These are phyloP conservation scores for Otis tarda DNA, from an alignment of 2,113 vertebrate species.

Conservation along the genomic window DNA sequence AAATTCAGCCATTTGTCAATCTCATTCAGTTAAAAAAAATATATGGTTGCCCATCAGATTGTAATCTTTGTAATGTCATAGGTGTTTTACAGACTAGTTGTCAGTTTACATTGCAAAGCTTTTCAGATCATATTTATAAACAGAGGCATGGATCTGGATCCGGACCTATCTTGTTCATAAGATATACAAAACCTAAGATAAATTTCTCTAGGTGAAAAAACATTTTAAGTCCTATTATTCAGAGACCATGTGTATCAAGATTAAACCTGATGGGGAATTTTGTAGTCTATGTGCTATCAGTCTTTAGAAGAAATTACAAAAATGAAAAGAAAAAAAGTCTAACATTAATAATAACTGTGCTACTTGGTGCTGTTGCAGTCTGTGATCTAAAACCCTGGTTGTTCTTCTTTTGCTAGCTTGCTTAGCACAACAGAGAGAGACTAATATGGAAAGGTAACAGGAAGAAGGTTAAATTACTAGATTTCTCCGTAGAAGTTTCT, in stretches of 20 bases:
- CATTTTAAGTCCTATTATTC: neutral
- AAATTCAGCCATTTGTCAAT: neutral
- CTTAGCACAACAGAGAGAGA: neutral
- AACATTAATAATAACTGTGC: neutral
- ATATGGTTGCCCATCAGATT: neutral
- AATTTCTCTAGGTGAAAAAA: neutral
- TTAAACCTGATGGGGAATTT: neutral
- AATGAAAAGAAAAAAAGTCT: neutral
- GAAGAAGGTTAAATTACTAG: neutral
- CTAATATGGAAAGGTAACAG: neutral
- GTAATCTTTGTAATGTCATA: neutral
- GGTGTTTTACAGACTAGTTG: neutral
- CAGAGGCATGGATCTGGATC: neutral
- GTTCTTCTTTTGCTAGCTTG: slow-evolving; percentile 42
- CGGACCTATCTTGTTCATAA: neutral
- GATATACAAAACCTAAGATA: neutral
- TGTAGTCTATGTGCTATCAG: neutral
- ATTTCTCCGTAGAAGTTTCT: neutral
- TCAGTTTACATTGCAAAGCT: neutral
- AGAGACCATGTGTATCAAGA: neutral
- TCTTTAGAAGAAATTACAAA: neutral
- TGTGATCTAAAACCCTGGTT: slow-evolving; percentile 4
- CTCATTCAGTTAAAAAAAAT: neutral
- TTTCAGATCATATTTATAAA: neutral
- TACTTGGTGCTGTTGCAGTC: neutral